Evolutionary conservation across 1,140 invertebrate genomes (phyloP), one percentile per base, ranked within the genome.

Genomic region (Spodoptera frugiperda): DNA sequence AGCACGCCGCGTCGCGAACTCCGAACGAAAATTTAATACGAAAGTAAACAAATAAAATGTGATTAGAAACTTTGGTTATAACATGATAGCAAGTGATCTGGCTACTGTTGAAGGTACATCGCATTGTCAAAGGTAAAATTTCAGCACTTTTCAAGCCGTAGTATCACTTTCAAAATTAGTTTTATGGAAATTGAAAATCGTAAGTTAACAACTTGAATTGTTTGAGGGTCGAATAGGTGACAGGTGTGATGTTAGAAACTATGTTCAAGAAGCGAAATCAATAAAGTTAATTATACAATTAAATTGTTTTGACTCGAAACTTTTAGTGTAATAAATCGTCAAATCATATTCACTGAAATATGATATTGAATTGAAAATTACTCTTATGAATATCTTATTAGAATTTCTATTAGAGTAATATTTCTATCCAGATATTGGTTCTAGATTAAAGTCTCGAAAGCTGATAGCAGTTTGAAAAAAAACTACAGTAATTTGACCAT

Each of bases 41-140:
- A 79, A 76, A 75, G 78, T 79, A 79, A 79, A 79, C 67, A 79
- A 76, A 67, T 68, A 54, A 39, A 65, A 74, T 71, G 65, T 79
- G 53, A 76, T 48, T 51, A 59, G 17, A 54, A 72, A 65, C 57
- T 77, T 65, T 46, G 9, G 5, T 71, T 53, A 48, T 72, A 77
- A 61, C 68, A 77, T 63, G 76, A 21, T 53, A 63, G 53, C 17
- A 15, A 48, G 67, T 77, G 76, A 53, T n/a, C 70, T 65, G 25
- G 33, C 14, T 46, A 61, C 17, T 72, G 1, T 39, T 53, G 67
- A 39, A 49, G 78, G 25, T 61, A 61, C 21, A 63, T 33, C 57
- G 2, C 46, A 67, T 33, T 54, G 25, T 74, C 55, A 21, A 74
- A 78, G 70, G 70, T 78, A 78, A 78, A 49, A 4, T 49, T 72